These are phyloP conservation scores for Tetrapedia diversipes DNA, from an alignment of 2,888 invertebrate genomes.

Conservation along the genomic window DNA sequence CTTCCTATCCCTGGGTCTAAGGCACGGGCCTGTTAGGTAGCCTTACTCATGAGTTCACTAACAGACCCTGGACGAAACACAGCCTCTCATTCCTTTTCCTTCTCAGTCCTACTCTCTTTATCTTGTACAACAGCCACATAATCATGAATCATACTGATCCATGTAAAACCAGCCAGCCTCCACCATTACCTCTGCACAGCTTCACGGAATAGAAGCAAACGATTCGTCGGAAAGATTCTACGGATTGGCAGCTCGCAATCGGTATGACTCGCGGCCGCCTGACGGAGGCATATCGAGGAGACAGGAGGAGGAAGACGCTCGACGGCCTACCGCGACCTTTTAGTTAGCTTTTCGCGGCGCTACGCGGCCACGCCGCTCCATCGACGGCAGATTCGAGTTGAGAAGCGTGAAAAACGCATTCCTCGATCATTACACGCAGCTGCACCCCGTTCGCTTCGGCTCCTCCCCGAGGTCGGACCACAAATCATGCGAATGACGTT, in stretches of 20 bases:
- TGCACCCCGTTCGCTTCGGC: slow-evolving; percentile 57
- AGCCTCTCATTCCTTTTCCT: no score
- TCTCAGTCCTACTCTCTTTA: no score
- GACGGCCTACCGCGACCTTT: slow-evolving; percentile 22
- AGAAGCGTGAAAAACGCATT: slow-evolving; percentile 79
- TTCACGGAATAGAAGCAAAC: no score
- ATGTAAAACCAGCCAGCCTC: no score
- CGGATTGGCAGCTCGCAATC: slow-evolving; percentile 32
- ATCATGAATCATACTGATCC: no score
- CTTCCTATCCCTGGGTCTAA: no score
- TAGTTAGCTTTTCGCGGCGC: slow-evolving; percentile 16
- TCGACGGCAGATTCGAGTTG: slow-evolving; percentile 71
- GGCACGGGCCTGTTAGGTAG: no score
- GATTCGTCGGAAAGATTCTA: neutral
- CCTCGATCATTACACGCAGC: slow-evolving; percentile 72
- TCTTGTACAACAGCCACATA: no score
- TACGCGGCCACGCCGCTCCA: slow-evolving; percentile 57
- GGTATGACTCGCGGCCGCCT: slow-evolving; percentile 32
- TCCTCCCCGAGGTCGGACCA: slow-evolving; percentile 69
- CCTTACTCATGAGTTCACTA: no score
- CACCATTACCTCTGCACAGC: no score
- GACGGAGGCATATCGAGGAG: slow-evolving; percentile 36
- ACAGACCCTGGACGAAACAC: no score
- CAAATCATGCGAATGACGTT: slow-evolving; percentile 77
- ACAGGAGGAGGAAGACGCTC: slow-evolving; percentile 22